Evolutionary conservation across 1,140 invertebrate genomes (phyloP).

Genomic region (Bombus pascuorum): DNA sequence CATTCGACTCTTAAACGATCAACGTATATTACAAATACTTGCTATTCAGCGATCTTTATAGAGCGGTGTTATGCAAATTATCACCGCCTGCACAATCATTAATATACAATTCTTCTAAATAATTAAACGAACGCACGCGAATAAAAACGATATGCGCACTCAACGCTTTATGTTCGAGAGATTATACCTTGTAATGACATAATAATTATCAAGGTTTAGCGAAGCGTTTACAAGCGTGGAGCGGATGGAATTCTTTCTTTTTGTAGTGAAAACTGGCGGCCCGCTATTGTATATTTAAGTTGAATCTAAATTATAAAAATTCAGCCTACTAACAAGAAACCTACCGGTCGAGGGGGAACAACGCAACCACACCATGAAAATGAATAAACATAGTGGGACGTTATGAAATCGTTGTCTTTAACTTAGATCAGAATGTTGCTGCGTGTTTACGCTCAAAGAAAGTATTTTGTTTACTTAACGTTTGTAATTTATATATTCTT

Average conservation of each 20-base stretch:
- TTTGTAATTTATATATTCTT: neutral
- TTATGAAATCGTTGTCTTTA: conserved; percentile 22
- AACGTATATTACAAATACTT: conserved; percentile 1
- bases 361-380: neutral
- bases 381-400: conserved; percentile 32
- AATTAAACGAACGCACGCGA: conserved; percentile 10
- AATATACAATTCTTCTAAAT: conserved; percentile 31
- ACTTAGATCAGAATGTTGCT: conserved; percentile 1
- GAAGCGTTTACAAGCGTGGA: neutral
- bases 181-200: conserved; percentile 13
- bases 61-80: conserved; percentile 36
- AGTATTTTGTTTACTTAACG: neutral
- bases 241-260: conserved; percentile 5
- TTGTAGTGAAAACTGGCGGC: neutral
- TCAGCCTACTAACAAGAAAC: conserved; percentile 21
- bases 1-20: neutral
- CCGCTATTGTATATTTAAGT: conserved; percentile 12
- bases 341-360: conserved; percentile 9
- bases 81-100: conserved; percentile 34
- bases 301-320: conserved; percentile 30
- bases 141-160: neutral
- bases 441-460: conserved; percentile 6
- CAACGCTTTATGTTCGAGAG: neutral
- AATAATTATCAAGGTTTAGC: conserved; percentile 26
- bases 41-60: conserved; percentile 8